A percentile compares a stretch with the other conserved stretches of the same genome.
Conservation (phyloP, 2,888 invertebrate species). For the Atherix ibis region DNA sequence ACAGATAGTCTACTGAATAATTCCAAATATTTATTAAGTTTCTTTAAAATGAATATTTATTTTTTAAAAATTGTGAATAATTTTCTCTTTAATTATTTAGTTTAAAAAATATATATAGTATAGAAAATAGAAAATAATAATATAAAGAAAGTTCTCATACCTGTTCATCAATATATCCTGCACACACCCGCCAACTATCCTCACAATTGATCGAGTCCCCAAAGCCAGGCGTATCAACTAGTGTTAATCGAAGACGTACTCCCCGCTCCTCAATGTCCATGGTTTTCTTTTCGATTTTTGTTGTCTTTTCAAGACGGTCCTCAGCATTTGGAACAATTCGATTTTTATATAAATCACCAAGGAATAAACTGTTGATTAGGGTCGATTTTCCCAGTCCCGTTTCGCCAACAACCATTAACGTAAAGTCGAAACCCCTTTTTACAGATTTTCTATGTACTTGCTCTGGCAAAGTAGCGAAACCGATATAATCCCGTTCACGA, state of each 20-base stretch:
- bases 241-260: conserved; percentile 74
- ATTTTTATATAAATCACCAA: conserved; percentile 83
- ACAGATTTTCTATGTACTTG: conserved; percentile 94
- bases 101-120: not conserved
- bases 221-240: conserved; percentile 92
- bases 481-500: conserved; percentile 67
- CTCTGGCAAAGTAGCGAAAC: conserved; percentile 88
- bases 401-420: conserved; percentile 91
- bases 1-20: too few species aligned
- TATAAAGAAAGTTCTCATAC: conserved; percentile 16
- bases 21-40: too few species aligned
- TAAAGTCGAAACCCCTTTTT: conserved; percentile 92
- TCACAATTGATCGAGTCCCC: conserved; percentile 88
- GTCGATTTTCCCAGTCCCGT: conserved; percentile 90
- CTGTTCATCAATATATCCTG: conserved; percentile 85
- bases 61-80: not conserved
- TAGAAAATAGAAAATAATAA: not conserved
- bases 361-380: conserved; percentile 82
- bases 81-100: too few species aligned
- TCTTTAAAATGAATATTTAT: too few species aligned
- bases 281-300: conserved; percentile 49
- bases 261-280: conserved; percentile 83
- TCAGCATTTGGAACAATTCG: conserved; percentile 46
- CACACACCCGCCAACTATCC: conserved; percentile 84
- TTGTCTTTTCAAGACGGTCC: conserved; percentile 53